Conservation (phyloP, 2,888 invertebrate species). For the Oscheius myriophilus region DNA sequence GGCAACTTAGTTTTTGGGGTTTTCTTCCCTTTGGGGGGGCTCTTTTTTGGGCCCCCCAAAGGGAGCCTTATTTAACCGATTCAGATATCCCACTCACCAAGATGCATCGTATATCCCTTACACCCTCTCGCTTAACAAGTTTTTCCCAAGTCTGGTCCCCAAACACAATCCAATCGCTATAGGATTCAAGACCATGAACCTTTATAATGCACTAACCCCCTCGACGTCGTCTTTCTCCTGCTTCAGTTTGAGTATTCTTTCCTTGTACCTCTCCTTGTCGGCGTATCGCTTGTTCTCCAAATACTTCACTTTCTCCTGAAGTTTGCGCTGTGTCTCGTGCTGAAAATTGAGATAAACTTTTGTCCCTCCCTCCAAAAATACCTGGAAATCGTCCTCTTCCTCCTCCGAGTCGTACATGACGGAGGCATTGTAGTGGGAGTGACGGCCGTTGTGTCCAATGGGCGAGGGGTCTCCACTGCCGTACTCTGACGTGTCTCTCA, state of each 20-base stretch:
- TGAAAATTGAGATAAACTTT: too few species aligned
- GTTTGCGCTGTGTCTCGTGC: constrained; percentile 28
- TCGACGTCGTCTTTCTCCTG: constrained; percentile 14
- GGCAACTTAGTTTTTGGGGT: too few species aligned
- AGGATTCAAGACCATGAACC: too few species aligned
- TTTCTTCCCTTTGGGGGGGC: too few species aligned
- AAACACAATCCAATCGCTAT: too few species aligned
- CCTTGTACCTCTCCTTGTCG: constrained; percentile 30
- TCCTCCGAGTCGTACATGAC: constrained; percentile 27
- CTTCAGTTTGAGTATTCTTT: constrained; percentile 32
- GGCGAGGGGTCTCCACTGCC: constrained; percentile 55
- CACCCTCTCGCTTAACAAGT: too few species aligned
- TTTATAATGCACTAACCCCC: background rate
- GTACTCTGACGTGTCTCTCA: constrained; percentile 47
- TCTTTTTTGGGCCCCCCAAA: too few species aligned
- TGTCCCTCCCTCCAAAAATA: background rate
- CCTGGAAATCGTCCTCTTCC: constrained; percentile 12
- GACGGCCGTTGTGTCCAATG: constrained; percentile 31
- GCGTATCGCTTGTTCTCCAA: constrained; percentile 29
- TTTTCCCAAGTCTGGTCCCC: too few species aligned
- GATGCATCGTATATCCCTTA: too few species aligned
- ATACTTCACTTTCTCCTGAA: constrained; percentile 33
- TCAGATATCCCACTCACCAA: too few species aligned
- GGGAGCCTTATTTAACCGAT: too few species aligned
- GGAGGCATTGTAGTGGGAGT: constrained; percentile 31